Conservation (phyloP, 1,140 invertebrate species). For the Colletes latitarsis region DNA sequence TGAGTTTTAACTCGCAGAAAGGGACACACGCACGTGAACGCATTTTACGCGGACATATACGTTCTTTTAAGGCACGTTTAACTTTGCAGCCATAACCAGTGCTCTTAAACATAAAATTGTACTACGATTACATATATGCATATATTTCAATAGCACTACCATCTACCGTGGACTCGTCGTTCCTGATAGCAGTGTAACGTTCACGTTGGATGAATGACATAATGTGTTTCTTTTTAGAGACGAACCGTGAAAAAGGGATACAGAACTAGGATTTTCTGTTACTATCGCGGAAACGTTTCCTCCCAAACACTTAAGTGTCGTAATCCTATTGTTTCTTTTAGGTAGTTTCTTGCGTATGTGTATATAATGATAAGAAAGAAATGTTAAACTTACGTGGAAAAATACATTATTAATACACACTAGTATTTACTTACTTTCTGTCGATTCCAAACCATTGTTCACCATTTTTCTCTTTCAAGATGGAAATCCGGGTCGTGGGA, state of each 20-base stretch:
- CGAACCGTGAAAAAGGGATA: not conserved
- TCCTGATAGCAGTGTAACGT: not conserved
- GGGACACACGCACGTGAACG: not conserved
- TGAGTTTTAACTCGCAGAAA: conserved; percentile 1
- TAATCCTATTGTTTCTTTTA: conserved; percentile 48
- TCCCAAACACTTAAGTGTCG: conserved; percentile 14
- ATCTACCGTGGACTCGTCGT: not conserved
- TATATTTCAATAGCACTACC: not conserved
- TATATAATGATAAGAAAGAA: conserved; percentile 78
- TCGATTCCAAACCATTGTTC: not conserved
- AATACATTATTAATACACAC: conserved; percentile 78
- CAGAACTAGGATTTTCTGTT: conserved; percentile 18
- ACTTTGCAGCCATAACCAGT: conserved; percentile 10
- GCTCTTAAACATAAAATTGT: conserved; percentile 16
- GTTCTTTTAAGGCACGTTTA: conserved; percentile 1
- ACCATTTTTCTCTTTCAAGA: not conserved
- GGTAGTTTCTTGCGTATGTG: conserved; percentile 71
- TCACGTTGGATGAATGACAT: conserved; percentile 26
- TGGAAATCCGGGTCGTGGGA: not conserved
- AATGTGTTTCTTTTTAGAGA: conserved; percentile 13
- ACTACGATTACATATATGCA: not conserved
- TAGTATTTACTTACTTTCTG: conserved; percentile 44
- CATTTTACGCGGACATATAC: not conserved
- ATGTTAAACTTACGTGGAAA: conserved; percentile 74
- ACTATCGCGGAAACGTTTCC: conserved; percentile 23